Conservation (phyloP, 2,888 invertebrate genomes). For the Aphrophora alni region DNA sequence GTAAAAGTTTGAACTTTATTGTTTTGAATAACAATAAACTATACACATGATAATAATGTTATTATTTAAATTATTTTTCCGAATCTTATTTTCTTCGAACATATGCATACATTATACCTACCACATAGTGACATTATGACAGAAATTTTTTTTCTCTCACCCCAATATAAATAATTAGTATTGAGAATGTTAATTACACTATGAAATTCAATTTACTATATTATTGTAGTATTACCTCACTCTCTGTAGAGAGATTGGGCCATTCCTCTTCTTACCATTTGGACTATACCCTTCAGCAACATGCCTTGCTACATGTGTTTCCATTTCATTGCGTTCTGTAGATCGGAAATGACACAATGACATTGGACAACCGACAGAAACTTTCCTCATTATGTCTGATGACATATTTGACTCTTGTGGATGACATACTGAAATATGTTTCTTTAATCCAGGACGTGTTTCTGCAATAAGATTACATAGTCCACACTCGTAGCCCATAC, state of each 20-base stretch:
- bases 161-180: too few species aligned
- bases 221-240: background rate
- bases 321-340: background rate
- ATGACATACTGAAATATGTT: background rate
- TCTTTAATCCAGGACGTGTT: background rate
- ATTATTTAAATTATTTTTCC: too few species aligned
- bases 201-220: too few species aligned
- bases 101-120: too few species aligned
- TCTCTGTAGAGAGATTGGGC: background rate
- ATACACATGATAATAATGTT: too few species aligned
- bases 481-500: background rate
- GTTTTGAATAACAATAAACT: too few species aligned
- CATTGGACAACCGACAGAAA: background rate
- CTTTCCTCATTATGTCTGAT: background rate
- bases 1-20: too few species aligned
- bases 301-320: background rate
- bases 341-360: background rate
- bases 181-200: too few species aligned
- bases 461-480: background rate
- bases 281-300: background rate
- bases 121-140: too few species aligned
- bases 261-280: constrained; percentile 6
- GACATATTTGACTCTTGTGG: background rate
- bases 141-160: too few species aligned
- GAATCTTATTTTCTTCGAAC: too few species aligned